Base-by-base conservation (phyloP, 2,113 vertebrate genomes). In the Eulemur rufifrons region DNA sequence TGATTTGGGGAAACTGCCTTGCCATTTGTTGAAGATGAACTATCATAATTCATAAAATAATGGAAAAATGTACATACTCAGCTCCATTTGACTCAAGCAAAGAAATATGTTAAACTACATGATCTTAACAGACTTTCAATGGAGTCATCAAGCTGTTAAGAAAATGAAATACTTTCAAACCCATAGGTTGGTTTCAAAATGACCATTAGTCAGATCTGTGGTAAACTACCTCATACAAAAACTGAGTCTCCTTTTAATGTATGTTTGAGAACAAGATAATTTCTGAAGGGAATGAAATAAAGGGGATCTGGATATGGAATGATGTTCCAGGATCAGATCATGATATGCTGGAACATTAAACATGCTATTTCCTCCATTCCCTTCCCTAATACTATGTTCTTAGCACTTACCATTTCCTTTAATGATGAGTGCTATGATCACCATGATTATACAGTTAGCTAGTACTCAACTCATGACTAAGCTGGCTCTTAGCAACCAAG, bases 251-350 rank as follows among this genome's bases (percentile, higher is more conserved):
- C n/a, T 92, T 95, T 66, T 61, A 90, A 34, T 66, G 23, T 8
- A 14, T 5, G 39, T 80, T 96, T 90, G 66, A 91, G 82, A 94
- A 90, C 54, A 97, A 97, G 63, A 84, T 89, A 42, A 73, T 42
- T 92, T 96, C 77, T 32, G 10, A 52, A 92, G 29, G 3, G 7
- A 89, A 84, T 11, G 2, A 5, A 81, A 34, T 42, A 89, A 81
- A 71, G 56, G 0, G 39, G 42, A 23, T 85, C 37, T 23, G 7
- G 86, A 34, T 76, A 69, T 0, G 13, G 71, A 89, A 83, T 29
- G 0, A 61, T 73, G 66, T 1, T 3, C n/a, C 9, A 54, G 59
- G 56, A 10, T 87, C 45, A 59, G 34, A 87, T 29, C 86, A 1
- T 3, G 3, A 76, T 18, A 34, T 0, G 29, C 9, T 73, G 10